Base-by-base conservation (phyloP, 1,140 invertebrate genomes). In the Schlechtendalia chinensis region DNA sequence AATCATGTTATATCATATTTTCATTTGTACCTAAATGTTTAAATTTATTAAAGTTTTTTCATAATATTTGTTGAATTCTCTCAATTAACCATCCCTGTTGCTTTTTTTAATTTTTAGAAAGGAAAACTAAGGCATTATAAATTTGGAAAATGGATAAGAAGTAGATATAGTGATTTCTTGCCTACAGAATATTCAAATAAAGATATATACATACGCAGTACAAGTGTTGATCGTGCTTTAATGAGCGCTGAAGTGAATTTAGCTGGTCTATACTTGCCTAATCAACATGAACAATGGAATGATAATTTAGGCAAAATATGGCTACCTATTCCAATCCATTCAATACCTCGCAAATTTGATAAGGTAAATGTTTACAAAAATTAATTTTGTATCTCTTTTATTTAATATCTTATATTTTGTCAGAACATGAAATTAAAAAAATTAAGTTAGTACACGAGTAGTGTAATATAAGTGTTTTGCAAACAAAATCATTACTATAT, bases 311-410 rank as follows among this genome's bases (percentile, higher is more conserved):
- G 86, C 0, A 45, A 29, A 0, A 24, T 79, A 27, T 98, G 96
- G 96, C 93, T 94, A 83, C 96, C 96, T 0, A 91, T 97, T 83
- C 93, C 95, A 1, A 90, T 97, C 17, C 92, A 94, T 86, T 91
- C 92, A 12, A 85, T 90, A 0, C 89, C 87, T 69, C 82, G 87
- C 29, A 83, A 90, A 19, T 16, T 54, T 50, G 93, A 95, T 85
- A 90, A 90, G 84, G 93, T 94, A 88, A 86, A 61, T 12, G 56
- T n/a, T 75, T 5, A 14, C 39, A 0, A 27, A 29, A 19, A 54
- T 74, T 22, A 24, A 39, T 4, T 39, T 39, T 39, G 32, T 39
- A 3, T 39, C 8, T 39, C 8, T 39, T 4, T 39, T 67, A 45
- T n/a, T 16, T 16, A n/a, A n/a, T n/a, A n/a, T n/a, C n/a, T 39